Percentiles rank a stretch among this genome's conserved stretches.
Evolutionary conservation across 2,888 invertebrate genomes (phyloP).

Genomic region (Pandemis heparana): DNA sequence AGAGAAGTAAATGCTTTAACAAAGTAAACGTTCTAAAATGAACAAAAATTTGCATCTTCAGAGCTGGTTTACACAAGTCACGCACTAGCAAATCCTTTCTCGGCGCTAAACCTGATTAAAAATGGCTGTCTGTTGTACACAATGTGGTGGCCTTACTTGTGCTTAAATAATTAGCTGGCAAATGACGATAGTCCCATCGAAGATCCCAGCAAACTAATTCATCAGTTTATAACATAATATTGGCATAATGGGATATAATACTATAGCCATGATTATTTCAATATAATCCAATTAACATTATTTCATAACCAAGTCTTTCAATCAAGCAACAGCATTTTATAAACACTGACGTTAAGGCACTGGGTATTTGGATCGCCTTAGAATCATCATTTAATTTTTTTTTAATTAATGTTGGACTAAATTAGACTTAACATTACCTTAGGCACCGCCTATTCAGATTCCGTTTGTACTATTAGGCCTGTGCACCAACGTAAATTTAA

Average conservation of each 20-base stretch:
- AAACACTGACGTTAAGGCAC: constrained; percentile 65
- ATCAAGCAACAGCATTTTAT: constrained; percentile 46
- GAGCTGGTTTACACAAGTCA: constrained; percentile 5
- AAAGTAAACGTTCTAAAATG: constrained; percentile 48
- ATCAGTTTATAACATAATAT: not conserved
- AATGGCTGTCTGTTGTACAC: not conserved
- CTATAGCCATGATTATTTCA: constrained; percentile 25
- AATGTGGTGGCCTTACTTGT: not conserved
- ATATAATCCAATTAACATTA: constrained; percentile 17
- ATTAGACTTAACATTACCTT: not conserved
- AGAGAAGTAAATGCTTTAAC: constrained; percentile 61
- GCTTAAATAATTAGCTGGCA: not conserved
- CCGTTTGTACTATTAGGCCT: constrained; percentile 37
- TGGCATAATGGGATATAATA: constrained; percentile 3
- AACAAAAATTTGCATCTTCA: constrained; percentile 18
- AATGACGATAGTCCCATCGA: not conserved
- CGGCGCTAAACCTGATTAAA: constrained; percentile 8
- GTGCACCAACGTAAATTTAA: constrained; percentile 6
- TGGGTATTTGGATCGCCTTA: constrained; percentile 55
- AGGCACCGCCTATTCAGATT: constrained; percentile 8
- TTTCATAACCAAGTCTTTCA: constrained; percentile 45
- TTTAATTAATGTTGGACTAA: not conserved
- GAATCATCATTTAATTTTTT: constrained; percentile 23
- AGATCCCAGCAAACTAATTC: constrained; percentile 4
- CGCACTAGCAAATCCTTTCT: constrained; percentile 12